These are phyloP conservation scores for Chiridota heheva DNA, from an alignment of 35 echinoderm and acorn worm genomes.

Conservation along the genomic window DNA sequence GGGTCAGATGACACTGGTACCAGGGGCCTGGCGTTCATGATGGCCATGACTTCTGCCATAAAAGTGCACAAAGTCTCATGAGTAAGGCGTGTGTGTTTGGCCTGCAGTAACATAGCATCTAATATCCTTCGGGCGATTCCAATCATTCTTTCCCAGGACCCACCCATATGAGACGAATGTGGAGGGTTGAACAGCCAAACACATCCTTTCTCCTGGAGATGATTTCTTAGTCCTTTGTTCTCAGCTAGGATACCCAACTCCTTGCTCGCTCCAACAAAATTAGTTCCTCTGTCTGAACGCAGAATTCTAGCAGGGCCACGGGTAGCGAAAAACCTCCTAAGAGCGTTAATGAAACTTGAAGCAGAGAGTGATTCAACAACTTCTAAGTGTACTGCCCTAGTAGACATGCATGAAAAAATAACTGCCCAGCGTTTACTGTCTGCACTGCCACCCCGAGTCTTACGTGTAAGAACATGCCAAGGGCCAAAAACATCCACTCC, in stretches of 20 bases:
- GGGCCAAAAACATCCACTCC: constrained; percentile 58
- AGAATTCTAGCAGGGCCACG: constrained; percentile 36
- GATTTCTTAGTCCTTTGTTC: background rate
- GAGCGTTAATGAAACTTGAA: constrained; percentile 4
- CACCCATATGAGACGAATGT: constrained; percentile 18
- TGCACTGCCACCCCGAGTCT: constrained; percentile 44
- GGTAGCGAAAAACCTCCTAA: constrained; percentile 24
- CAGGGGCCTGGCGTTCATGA: constrained; percentile 38
- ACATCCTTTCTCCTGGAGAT: background rate
- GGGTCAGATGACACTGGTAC: constrained; percentile 45
- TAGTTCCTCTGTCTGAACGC: constrained; percentile 42
- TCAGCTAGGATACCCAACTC: background rate
- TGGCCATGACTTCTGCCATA: constrained; percentile 44
- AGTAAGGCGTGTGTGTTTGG: background rate
- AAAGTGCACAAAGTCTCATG: constrained; percentile 32
- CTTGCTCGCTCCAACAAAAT: constrained; percentile 36
- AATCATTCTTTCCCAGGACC: constrained; percentile 41
- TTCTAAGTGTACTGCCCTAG: constrained; percentile 39
- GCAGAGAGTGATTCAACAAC: constrained; percentile 16
- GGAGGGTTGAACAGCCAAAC: constrained; percentile 35
- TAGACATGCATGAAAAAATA: constrained; percentile 40
- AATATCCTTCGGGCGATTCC: constrained; percentile 16
- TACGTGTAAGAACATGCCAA: constrained; percentile 31
- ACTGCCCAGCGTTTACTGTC: constrained; percentile 54
- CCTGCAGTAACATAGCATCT: constrained; percentile 12